Conservation (phyloP, 2,888 invertebrate species). For the Platypus cylindrus region DNA sequence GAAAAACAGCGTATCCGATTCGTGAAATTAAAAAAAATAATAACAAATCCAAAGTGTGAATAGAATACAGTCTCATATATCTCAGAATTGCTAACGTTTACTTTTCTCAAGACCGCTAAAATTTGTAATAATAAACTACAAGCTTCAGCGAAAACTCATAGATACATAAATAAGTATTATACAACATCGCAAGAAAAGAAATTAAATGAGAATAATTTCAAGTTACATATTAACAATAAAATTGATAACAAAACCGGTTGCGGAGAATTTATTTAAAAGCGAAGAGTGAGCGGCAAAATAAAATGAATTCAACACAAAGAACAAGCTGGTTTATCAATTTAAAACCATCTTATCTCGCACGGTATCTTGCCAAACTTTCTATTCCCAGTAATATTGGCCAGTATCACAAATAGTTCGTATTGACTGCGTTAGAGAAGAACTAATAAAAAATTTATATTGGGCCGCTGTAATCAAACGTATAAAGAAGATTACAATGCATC, state of each 20-base stretch:
- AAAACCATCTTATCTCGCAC: constrained; percentile 28
- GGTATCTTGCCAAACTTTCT: constrained; percentile 35
- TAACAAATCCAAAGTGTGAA: no score
- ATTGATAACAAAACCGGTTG: constrained; percentile 17
- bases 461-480: constrained; percentile 27
- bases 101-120: no score
- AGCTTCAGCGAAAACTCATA: no score
- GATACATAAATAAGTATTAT: no score
- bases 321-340: constrained; percentile 25
- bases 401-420: constrained; percentile 14
- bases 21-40: no score
- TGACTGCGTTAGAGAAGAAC: constrained; percentile 15
- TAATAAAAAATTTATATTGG: constrained; percentile 18
- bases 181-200: no score
- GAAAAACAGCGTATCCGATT: no score
- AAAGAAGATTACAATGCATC: constrained; percentile 23
- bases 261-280: constrained; percentile 12
- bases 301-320: constrained; percentile 13
- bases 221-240: constrained; percentile 10
- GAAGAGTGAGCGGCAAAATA: constrained; percentile 15
- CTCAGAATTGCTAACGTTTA: no score
- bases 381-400: no score
- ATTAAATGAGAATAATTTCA: no score
- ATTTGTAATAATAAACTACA: no score
- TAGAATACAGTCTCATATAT: no score